Conservation (phyloP, 2,113 vertebrate species). For the Amphiprion ocellaris region DNA sequence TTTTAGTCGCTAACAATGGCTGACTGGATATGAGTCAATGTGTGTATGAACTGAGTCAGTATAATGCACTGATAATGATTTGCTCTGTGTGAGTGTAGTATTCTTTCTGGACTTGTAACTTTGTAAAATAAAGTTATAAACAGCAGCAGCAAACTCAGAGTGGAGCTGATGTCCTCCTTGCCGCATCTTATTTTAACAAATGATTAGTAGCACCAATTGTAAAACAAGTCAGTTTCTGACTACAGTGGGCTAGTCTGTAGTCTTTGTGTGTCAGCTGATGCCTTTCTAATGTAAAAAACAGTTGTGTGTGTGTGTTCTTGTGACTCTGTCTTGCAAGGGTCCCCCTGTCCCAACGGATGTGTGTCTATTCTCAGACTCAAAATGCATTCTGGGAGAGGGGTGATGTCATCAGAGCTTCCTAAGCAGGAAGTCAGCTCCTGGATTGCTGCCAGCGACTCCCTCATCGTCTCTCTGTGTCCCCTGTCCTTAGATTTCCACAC, state of each 20-base stretch:
- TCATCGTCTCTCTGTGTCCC: slow-evolving; percentile 24
- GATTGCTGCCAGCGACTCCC: slow-evolving; percentile 54
- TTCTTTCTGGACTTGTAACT: slow-evolving; percentile 14
- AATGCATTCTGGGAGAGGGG: slow-evolving; percentile 68
- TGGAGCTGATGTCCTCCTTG: background rate
- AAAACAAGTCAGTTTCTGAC: background rate
- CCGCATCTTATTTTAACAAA: slow-evolving; percentile 15
- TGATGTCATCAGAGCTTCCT: slow-evolving; percentile 78
- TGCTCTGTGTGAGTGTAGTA: background rate
- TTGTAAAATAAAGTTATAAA: slow-evolving; percentile 28
- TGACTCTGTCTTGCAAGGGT: slow-evolving; percentile 28
- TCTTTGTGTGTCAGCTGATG: background rate
- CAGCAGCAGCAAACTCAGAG: slow-evolving; percentile 16
- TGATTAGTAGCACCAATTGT: slow-evolving; percentile 9
- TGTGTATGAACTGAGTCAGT: slow-evolving; percentile 58
- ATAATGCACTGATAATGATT: slow-evolving; percentile 35
- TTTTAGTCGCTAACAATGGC: slow-evolving; percentile 58
- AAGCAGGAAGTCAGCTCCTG: slow-evolving; percentile 78
- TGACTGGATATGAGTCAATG: slow-evolving; percentile 70
- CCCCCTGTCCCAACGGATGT: slow-evolving; percentile 64
- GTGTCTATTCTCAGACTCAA: slow-evolving; percentile 73
- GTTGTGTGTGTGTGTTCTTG: slow-evolving; percentile 4
- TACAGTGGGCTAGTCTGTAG: background rate
- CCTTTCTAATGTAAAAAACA: slow-evolving; percentile 30
- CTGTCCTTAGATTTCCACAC: slow-evolving; percentile 15